Base-by-base conservation (phyloP, 2,888 invertebrate species). In the Plutella xylostella region DNA sequence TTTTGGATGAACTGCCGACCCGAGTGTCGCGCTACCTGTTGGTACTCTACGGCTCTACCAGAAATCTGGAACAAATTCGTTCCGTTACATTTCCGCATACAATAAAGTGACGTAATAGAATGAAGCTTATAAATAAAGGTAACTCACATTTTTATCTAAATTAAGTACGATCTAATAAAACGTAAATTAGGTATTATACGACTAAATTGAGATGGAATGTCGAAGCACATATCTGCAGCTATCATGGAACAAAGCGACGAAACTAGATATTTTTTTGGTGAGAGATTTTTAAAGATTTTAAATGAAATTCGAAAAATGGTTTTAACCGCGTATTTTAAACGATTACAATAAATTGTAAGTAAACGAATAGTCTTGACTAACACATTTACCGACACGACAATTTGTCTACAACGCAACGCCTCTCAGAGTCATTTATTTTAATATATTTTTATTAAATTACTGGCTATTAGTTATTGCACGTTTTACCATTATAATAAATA, bases 401-500 rank as follows among this genome's bases (percentile, higher is more conserved):
- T n/a, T n/a, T n/a, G n/a, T n/a, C n/a, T n/a, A n/a, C n/a, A n/a
- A n/a, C n/a, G n/a, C 33, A 60, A 50, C 69, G 72, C 64, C 75
- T 74, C 75, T 74, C 67, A 74, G 72, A 77, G 74, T 73, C 73
- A 76, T 72, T 71, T 65, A 59, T 67, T 45, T 74, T 74, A 76
- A 74, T 79, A 76, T 76, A 74, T 77, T 78, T 78, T 76, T 66
- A 72, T 73, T 79, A 78, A 77, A 77, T 83, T 82, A 82, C 73
- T 68, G 75, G 63, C 82, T 84, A 84, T 83, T 76, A 80, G 70
- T 84, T 85, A 85, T 84, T 85, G 85, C 84, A 85, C 85, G 73
- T 79, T 83, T 85, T 83, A 82, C 73, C 80, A 79, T 79, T 77
- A 80, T 72, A 80, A 82, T 84, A 82, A 80, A 83, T 82, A 82